These are phyloP conservation scores for Phalacrocorax carbo DNA, from an alignment of 2,113 vertebrate genomes.

Conservation along the genomic window DNA sequence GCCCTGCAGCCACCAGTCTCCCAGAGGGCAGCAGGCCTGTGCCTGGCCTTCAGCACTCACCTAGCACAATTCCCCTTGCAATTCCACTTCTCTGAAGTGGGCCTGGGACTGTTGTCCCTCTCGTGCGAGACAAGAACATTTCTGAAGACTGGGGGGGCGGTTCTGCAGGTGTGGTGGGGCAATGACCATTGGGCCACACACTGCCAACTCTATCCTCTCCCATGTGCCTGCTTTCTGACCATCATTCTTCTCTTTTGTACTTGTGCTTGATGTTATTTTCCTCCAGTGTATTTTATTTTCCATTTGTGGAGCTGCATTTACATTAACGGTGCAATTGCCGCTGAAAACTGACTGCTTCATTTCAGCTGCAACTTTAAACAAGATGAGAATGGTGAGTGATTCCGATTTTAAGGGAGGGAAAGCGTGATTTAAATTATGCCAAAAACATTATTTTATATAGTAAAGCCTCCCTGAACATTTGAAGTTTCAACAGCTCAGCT, in stretches of 20 bases:
- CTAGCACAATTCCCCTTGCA: not conserved
- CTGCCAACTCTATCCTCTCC: not conserved
- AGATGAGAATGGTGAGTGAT: not conserved
- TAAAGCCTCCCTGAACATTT: not conserved
- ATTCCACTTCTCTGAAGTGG: not conserved
- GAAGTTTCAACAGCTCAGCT: not conserved
- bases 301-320: constrained; percentile 35
- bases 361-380: constrained; percentile 13
- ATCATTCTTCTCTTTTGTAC: constrained; percentile 9
- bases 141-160: not conserved
- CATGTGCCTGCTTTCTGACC: not conserved
- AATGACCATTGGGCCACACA: not conserved
- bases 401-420: not conserved
- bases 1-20: not conserved
- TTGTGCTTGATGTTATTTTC: constrained; percentile 41
- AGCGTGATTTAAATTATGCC: not conserved
- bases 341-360: not conserved
- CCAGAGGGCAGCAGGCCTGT: not conserved
- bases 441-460: not conserved
- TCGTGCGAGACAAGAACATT: not conserved
- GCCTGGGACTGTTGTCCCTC: not conserved
- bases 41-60: not conserved
- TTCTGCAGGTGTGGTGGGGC: not conserved
- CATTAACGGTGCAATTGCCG: constrained; percentile 31
- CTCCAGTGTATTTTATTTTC: constrained; percentile 58